Conservation (phyloP, 2,888 invertebrate species). For the Troides aeacus region DNA sequence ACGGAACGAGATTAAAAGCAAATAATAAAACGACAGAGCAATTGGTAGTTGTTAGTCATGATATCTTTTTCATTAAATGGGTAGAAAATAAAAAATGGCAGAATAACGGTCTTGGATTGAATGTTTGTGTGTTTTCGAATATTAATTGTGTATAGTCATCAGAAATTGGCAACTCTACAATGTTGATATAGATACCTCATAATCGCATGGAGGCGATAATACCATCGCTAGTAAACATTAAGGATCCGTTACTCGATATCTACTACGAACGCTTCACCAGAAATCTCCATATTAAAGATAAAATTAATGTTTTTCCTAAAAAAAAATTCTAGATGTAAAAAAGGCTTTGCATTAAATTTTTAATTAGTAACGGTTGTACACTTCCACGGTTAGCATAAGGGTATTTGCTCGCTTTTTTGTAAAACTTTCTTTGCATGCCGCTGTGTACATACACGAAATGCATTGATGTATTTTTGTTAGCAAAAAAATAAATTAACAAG, state of each 20-base stretch:
- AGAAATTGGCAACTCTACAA: background rate
- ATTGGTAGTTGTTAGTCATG: background rate
- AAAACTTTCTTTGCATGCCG: background rate
- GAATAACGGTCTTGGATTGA: background rate
- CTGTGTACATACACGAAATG: conserved; percentile 5
- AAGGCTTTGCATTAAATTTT: conserved; percentile 12
- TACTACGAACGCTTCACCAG: background rate
- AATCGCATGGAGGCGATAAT: background rate
- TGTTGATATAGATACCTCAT: background rate
- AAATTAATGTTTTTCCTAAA: background rate
- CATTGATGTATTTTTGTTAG: conserved; percentile 3
- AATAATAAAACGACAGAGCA: background rate
- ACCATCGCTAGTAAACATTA: background rate
- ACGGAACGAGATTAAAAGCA: background rate
- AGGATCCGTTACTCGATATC: background rate
- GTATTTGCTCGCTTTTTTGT: conserved; percentile 14
- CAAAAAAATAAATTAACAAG: background rate
- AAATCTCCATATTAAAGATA: background rate
- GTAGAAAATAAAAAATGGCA: background rate
- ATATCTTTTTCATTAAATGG: background rate
- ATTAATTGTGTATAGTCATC: background rate
- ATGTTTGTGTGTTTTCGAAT: background rate
- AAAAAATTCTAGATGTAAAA: conserved; percentile 2
- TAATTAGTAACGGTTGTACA: conserved; percentile 20
- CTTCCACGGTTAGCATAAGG: conserved; percentile 5